Conservation (phyloP, 37 sponge, comb jelly and placozoan species). For the Hormiphora californensis region DNA sequence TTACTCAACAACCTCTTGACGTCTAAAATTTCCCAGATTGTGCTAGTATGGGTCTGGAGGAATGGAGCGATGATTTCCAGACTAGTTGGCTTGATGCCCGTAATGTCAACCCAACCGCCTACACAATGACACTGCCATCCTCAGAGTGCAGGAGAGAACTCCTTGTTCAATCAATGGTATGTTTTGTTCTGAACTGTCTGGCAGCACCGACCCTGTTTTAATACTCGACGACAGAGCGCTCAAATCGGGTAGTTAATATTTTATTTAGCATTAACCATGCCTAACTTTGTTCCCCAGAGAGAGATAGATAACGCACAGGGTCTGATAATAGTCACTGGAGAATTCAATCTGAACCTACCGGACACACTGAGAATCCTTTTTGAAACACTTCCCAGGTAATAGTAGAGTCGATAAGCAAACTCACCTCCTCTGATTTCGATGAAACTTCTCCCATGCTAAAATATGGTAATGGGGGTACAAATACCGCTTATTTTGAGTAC, state of each 20-base stretch:
- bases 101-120: conserved; percentile 22
- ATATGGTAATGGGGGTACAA: too few species aligned
- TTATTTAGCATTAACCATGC: too few species aligned
- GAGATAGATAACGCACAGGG: conserved; percentile 12
- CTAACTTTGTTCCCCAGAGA: conserved; percentile 15
- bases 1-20: too few species aligned
- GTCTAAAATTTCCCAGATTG: too few species aligned
- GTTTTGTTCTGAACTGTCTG: neutral
- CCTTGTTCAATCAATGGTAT: conserved; percentile 2
- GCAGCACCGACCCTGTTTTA: too few species aligned
- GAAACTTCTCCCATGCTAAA: too few species aligned
- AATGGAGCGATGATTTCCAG: conserved; percentile 5
- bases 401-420: too few species aligned
- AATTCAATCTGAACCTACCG: conserved; percentile 15
- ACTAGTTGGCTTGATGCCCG: neutral
- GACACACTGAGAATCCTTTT: conserved; percentile 4
- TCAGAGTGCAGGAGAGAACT: neutral
- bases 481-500: too few species aligned
- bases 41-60: conserved; percentile 7
- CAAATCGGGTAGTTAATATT: too few species aligned
- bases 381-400: conserved; percentile 4
- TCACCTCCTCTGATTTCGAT: too few species aligned
- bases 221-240: too few species aligned
- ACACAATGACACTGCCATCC: conserved; percentile 18
- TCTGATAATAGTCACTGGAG: conserved; percentile 43